Evolutionary conservation across 2,888 invertebrate species (phyloP), one percentile per base, ranked within the genome.

Genomic region (Morpho helenor): DNA sequence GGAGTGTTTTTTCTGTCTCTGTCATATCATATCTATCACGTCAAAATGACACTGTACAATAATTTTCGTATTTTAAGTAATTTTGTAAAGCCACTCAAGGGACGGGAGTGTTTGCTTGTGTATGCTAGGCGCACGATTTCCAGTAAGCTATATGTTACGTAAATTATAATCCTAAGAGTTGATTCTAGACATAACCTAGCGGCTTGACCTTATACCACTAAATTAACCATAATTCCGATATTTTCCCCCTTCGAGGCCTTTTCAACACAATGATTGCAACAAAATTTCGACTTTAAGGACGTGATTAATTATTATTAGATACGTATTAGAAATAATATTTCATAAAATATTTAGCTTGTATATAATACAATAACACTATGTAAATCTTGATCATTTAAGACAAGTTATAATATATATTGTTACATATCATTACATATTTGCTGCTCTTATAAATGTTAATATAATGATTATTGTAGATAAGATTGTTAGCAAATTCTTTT

Each of bases 41-140:
- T 89, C 90, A 90, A 87, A 80, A 90, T 90, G 90, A 84, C 90
- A 88, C 82, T 88, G 72, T 75, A 88, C 59, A 75, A 77, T 72
- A 88, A 83, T 81, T 78, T 88, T 68, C 63, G 78, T 64, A 80
- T 75, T 73, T 66, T 83, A 67, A 79, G 77, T 77, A 79, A 76
- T 74, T 76, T 82, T 57, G 46, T 78, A 66, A 82, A 80, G 68
- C 75, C 82, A 44, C 22, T 75, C 40, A 74, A 69, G 67, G 69
- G 71, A 56, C 60, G 67, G 7, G 77, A 82, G 60, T 77, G 68
- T 68, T 61, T 79, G 44, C 58, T 80, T 54, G 50, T 83, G 63
- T 61, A 85, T 50, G 68, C 79, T 49, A 76, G 73, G 62, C 78
- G 87, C 65, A 73, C 77, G 16, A 66, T 81, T 64, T 73, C 73